Percentiles rank a stretch among this genome's conserved stretches.
phyloP scores from a whole-genome alignment of 1,140 invertebrate species.

The Tigriopus japonicus region DNA sequence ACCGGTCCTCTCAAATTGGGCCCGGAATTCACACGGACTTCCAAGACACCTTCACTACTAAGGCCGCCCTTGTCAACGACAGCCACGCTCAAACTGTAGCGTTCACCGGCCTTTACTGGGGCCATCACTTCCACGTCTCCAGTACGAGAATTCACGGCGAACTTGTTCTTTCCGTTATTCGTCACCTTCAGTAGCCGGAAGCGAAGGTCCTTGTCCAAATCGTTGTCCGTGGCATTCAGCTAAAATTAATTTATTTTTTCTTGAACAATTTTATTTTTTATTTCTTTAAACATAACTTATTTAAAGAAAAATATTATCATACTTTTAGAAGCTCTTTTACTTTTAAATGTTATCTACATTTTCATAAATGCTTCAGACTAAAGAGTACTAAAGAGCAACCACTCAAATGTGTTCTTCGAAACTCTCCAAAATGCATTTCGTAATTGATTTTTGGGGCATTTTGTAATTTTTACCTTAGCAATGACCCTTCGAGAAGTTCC shows the following conservation, averaged over 20 bases:
- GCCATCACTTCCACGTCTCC: constrained; percentile 44
- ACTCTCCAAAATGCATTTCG: too few species aligned
- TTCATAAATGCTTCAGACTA: too few species aligned
- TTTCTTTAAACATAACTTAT: too few species aligned
- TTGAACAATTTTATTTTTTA: too few species aligned
- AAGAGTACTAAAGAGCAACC: too few species aligned
- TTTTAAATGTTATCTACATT: too few species aligned
- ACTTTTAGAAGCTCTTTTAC: too few species aligned
- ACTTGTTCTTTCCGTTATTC: constrained; percentile 65
- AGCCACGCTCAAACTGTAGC: constrained; percentile 67
- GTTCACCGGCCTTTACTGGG: constrained; percentile 58
- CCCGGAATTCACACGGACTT: constrained; percentile 54
- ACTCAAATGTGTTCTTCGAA: too few species aligned
- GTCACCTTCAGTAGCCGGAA: constrained; percentile 74
- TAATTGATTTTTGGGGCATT: too few species aligned
- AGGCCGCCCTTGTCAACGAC: constrained; percentile 34
- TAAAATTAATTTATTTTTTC: constrained; percentile 21
- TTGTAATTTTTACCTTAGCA: constrained; percentile 37
- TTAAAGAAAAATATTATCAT: too few species aligned
- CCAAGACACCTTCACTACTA: constrained; percentile 51
- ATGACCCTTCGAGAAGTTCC: constrained; percentile 52
- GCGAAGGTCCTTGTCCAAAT: constrained; percentile 59
- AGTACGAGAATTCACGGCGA: constrained; percentile 55
- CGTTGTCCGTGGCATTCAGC: constrained; percentile 61
- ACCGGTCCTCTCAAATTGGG: constrained; percentile 64